phyloP scores from a whole-genome alignment of 2,113 vertebrate species.

The Machaerirhynchus nigripectus region DNA sequence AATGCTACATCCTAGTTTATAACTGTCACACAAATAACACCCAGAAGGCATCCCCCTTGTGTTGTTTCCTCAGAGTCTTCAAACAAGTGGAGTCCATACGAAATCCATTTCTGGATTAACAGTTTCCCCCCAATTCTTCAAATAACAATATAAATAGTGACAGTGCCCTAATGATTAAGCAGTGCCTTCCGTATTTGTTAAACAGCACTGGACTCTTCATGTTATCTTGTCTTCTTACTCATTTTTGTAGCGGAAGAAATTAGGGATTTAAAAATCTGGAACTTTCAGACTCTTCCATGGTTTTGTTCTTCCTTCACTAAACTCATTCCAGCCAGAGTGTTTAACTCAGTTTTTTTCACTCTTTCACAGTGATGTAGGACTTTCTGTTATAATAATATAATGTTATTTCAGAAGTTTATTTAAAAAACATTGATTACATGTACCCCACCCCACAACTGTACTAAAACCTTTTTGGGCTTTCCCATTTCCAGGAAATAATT shows the following conservation, averaged over 20 bases:
- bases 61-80: background rate
- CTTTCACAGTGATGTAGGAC: background rate
- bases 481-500: background rate
- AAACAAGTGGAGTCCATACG: background rate
- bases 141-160: accelerated
- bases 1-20: background rate
- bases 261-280: background rate
- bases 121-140: background rate
- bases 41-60: background rate
- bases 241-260: background rate
- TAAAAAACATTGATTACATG: accelerated
- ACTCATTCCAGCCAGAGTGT: background rate
- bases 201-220: background rate
- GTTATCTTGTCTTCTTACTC: background rate
- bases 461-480: background rate
- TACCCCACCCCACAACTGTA: background rate
- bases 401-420: constrained; percentile 25
- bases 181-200: background rate
- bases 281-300: background rate
- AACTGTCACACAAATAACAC: background rate
- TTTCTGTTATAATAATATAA: accelerated
- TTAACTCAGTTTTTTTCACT: background rate
- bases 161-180: background rate
- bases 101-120: background rate
- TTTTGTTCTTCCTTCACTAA: background rate